Evolutionary conservation across 2,888 invertebrate genomes (phyloP).

Genomic region (Agriopis aurantiaria): DNA sequence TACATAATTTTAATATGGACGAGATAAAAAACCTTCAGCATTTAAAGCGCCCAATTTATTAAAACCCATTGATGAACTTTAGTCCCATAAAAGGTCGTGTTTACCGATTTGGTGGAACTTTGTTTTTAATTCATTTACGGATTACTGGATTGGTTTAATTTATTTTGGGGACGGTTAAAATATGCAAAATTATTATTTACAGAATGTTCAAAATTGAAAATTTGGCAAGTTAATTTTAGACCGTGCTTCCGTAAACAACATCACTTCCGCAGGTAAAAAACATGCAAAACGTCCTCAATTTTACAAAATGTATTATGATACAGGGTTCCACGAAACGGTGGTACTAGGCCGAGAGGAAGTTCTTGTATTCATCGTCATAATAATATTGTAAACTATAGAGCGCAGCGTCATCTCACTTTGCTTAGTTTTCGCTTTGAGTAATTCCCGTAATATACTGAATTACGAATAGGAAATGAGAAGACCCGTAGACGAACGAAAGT

Average conservation of each 20-base stretch:
- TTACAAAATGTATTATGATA: not conserved
- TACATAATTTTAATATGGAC: no score
- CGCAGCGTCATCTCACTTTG: no score
- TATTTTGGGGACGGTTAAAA: constrained; percentile 6
- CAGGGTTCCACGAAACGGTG: not conserved
- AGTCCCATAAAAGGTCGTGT: constrained; percentile 3
- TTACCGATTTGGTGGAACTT: constrained; percentile 8
- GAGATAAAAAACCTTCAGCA: no score
- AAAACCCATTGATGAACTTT: not conserved
- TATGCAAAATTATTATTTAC: not conserved
- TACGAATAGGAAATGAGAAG: no score
- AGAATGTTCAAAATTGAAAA: not conserved
- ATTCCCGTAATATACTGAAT: no score
- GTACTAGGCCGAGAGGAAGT: no score
- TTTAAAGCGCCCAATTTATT: no score
- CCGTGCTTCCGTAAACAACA: not conserved
- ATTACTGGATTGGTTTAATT: constrained; percentile 10
- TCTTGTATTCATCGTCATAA: no score
- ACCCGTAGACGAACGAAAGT: no score
- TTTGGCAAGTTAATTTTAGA: not conserved
- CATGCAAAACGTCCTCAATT: no score
- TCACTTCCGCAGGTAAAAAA: not conserved
- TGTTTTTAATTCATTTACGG: constrained; percentile 8
- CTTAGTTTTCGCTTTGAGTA: no score
- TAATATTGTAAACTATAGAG: no score